These are phyloP conservation scores for Pangasius krempfi DNA, from an alignment of 2,797 vertebrate species.

Conservation along the genomic window DNA sequence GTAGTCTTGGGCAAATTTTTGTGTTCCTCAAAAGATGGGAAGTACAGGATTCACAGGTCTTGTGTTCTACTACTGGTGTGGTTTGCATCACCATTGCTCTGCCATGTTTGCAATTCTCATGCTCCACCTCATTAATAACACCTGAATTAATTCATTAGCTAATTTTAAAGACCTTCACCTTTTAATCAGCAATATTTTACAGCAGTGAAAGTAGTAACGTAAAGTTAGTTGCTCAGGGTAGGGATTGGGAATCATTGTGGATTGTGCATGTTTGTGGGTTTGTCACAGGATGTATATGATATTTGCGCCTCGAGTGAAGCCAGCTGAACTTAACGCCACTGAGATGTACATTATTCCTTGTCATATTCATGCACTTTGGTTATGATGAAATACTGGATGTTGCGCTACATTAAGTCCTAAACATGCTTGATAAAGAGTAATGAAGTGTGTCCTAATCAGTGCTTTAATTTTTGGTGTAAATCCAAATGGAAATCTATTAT, in stretches of 20 bases:
- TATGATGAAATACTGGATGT: neutral
- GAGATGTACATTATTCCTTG: neutral
- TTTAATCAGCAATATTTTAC: neutral
- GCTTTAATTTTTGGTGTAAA: neutral
- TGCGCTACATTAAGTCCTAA: neutral
- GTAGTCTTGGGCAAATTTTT: neutral
- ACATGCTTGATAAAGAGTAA: neutral
- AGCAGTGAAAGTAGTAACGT: neutral
- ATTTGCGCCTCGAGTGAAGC: neutral
- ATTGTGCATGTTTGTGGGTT: neutral
- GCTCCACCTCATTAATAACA: neutral
- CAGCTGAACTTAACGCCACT: neutral
- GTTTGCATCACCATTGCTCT: neutral
- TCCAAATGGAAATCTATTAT: neutral
- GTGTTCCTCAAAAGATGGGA: conserved; percentile 17
- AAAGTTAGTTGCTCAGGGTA: neutral
- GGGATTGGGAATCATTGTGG: too few species aligned
- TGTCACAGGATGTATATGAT: neutral
- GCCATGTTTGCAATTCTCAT: neutral
- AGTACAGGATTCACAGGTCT: neutral
- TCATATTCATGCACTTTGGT: neutral
- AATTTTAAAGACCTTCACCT: neutral
- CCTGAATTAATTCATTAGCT: neutral
- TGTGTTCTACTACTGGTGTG: neutral
- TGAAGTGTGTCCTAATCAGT: neutral